Evolutionary conservation across 2,113 vertebrate genomes (phyloP).

Genomic region (Etia nguti): DNA sequence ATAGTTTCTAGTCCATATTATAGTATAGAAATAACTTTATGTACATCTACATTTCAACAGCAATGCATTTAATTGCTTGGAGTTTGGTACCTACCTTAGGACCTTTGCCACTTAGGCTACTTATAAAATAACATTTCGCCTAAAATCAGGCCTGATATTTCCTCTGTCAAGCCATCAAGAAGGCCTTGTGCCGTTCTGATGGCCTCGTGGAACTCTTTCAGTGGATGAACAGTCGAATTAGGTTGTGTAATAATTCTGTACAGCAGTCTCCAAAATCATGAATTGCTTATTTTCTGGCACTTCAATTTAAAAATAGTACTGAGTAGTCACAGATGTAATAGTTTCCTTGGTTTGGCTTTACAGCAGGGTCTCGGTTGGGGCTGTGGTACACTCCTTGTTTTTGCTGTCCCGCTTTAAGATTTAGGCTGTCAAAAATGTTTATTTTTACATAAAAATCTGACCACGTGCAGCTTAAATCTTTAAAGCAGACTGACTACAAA

Average conservation of each 20-base stretch:
- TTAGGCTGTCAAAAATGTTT: slow-evolving; percentile 12
- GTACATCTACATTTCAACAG: not conserved
- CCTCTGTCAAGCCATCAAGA: not conserved
- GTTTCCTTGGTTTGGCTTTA: not conserved
- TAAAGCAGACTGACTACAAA: slow-evolving; percentile 33
- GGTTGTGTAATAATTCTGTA: not conserved
- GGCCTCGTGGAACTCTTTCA: not conserved
- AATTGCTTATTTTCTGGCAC: not conserved
- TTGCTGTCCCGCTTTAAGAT: not conserved
- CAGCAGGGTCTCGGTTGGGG: not conserved
- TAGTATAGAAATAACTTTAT: not conserved
- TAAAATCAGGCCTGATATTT: not conserved
- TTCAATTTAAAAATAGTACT: not conserved
- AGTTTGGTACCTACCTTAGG: not conserved
- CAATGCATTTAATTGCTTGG: not conserved
- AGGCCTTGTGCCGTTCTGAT: not conserved
- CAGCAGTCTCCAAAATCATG: not conserved
- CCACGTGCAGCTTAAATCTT: slow-evolving; percentile 19
- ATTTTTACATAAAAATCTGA: slow-evolving; percentile 35
- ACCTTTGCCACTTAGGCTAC: not conserved
- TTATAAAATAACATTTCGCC: not conserved
- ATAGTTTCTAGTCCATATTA: not conserved
- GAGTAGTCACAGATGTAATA: not conserved
- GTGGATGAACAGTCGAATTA: not conserved
- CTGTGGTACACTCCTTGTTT: not conserved